These are phyloP conservation scores for Drosophila mimica DNA, from an alignment of 2,888 invertebrate genomes.

Conservation along the genomic window DNA sequence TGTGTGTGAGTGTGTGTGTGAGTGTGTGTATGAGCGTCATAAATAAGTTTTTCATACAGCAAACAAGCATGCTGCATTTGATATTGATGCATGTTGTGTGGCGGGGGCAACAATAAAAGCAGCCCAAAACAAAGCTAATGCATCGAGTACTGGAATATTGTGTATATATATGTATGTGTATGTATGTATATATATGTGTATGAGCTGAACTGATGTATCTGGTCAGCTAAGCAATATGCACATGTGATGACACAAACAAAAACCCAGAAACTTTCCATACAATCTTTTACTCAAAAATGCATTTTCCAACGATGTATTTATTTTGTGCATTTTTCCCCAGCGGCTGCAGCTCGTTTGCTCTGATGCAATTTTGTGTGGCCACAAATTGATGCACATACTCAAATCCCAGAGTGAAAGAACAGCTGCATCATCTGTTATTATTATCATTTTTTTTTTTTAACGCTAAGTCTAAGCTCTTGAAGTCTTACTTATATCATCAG, in stretches of 20 bases:
- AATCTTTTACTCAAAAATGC: conserved; percentile 38
- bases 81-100: conserved; percentile 55
- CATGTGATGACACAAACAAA: conserved; percentile 2
- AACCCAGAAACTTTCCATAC: conserved; percentile 9
- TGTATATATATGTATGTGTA: neutral
- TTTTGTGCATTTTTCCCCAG: conserved; percentile 2
- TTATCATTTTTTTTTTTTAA: neutral
- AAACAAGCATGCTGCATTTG: conserved; percentile 47
- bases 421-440: conserved; percentile 1
- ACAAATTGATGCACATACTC: conserved; percentile 31
- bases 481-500: neutral
- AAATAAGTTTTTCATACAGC: conserved; percentile 45
- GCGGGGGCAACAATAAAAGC: conserved; percentile 35
- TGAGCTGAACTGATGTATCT: conserved; percentile 12
- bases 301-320: conserved; percentile 20
- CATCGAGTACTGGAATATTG: conserved; percentile 3
- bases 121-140: conserved; percentile 40
- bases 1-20: conserved; percentile 3
- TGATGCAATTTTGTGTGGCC: conserved; percentile 20
- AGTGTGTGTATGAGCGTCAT: neutral
- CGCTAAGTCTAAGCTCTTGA: neutral
- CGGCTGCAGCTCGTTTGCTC: conserved; percentile 18
- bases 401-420: conserved; percentile 7
- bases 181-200: neutral
- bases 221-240: conserved; percentile 18